phyloP scores from a whole-genome alignment of 2,113 vertebrate genomes.

The Haliaeetus leucogaster region DNA sequence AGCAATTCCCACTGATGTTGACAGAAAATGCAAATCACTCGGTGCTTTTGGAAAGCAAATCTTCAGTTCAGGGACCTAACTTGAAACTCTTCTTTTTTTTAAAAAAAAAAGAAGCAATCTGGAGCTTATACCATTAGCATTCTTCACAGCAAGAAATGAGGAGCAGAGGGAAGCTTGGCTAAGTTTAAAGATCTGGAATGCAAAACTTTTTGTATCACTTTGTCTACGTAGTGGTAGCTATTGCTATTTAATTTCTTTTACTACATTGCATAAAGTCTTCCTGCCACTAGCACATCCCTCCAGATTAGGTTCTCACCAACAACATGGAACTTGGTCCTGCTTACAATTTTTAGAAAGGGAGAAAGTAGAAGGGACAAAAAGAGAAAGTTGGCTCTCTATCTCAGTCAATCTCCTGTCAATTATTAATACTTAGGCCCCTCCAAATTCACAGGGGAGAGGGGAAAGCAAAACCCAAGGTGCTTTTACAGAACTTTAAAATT shows the following conservation, averaged over 20 bases:
- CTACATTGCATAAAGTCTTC: neutral
- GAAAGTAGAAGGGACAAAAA: neutral
- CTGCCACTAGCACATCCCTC: neutral
- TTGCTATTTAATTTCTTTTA: neutral
- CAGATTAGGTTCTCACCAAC: neutral
- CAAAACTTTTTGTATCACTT: neutral
- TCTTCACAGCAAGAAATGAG: neutral
- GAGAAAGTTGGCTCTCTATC: neutral
- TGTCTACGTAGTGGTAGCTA: neutral
- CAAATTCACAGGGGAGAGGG: neutral
- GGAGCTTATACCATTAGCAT: neutral
- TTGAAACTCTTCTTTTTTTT: neutral
- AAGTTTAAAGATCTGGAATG: neutral
- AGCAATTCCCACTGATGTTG: conserved; percentile 26
- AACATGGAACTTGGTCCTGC: neutral
- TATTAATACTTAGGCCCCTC: neutral
- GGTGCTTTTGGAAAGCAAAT: neutral
- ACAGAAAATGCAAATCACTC: conserved; percentile 43
- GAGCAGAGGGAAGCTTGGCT: neutral
- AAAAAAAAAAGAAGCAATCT: neutral
- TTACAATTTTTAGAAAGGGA: neutral
- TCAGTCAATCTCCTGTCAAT: neutral
- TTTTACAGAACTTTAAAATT: neutral
- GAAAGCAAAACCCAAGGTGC: neutral
- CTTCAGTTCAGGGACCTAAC: neutral